Evolutionary conservation across 1,140 invertebrate genomes (phyloP), one percentile per base, ranked within the genome.

Genomic region (Drosophila sp.): DNA sequence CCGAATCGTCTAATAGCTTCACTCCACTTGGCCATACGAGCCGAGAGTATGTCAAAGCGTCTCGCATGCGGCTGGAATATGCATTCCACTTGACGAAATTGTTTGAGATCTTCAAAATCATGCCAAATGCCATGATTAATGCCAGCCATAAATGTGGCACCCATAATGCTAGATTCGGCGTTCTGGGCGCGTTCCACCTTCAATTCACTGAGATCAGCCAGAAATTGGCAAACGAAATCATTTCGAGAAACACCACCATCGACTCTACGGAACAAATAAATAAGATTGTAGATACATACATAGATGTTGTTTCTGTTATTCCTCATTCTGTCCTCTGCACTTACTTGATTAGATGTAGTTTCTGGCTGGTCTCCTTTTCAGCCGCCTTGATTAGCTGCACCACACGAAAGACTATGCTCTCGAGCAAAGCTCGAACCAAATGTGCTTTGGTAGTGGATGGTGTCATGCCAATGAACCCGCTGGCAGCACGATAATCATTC

Each of bases 241-340:
- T 98, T 98, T 66, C 95, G 95, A 0, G 97, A 96, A 17, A 99
- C 97, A 30, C 98, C 98, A n/a, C 98, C 98, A 92, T 98, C 97
- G 44, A 97, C 94, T 78, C 98, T 98, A 89, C 25, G 94, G 93
- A 10, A n/a, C 33, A 65, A 47, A 8, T 1, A 25, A 17, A 33
- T 60, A 17, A 17, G 17, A 17, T 17, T 17, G 17, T 17, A 17
- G n/a, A 40, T 3, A 8, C 4, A n/a, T 17, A 17, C 17, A 17
- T 17, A 17, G 17, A 17, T 17, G 6, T 54, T 7, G 1, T 5
- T 23, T 5, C 3, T 25, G 29, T 41, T 2, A 41, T 4, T 3
- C 4, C 11, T 61, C n/a, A 10, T 25, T 5, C 10, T 17, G 10
- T 41, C 4, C 0, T 2, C 23, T 1, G 3, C 35, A 6, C 58